A percentile compares a stretch with the other conserved stretches of the same genome.
Evolutionary conservation across 2,797 vertebrate species (phyloP).

Genomic region (Manis javanica): DNA sequence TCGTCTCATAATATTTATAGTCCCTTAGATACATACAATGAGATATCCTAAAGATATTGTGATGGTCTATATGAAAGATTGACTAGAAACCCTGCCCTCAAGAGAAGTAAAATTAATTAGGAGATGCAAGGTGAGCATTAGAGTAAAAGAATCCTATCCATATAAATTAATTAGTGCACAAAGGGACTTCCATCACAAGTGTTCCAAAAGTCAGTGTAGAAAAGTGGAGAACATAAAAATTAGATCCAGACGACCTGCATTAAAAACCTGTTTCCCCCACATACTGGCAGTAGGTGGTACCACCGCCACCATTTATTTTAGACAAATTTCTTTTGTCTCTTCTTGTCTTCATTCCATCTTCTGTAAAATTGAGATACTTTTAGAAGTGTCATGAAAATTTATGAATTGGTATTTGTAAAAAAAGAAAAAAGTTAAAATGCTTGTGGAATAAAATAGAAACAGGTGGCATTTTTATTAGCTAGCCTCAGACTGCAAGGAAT

Average conservation of each 20-base stretch:
- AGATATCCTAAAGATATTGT: no score
- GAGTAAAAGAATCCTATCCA: neutral
- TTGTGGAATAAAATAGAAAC: constrained; percentile 6
- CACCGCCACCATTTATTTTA: no score
- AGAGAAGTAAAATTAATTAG: constrained; percentile 6
- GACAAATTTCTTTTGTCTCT: neutral
- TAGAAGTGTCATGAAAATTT: neutral
- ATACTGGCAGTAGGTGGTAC: neutral
- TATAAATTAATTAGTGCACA: neutral
- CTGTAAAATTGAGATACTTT: neutral
- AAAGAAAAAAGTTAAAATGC: neutral
- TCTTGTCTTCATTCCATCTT: neutral
- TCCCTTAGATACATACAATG: neutral
- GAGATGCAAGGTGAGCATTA: neutral
- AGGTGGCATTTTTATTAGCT: neutral
- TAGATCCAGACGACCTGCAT: neutral
- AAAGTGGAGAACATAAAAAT: neutral
- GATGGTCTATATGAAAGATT: neutral
- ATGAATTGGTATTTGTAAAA: neutral
- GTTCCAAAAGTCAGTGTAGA: neutral
- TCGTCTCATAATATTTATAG: neutral
- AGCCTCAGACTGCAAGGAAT: neutral
- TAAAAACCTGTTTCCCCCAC: neutral
- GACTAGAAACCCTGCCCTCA: neutral
- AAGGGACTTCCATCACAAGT: neutral